Conservation (phyloP, 2,888 invertebrate species). For the Rhagophthalmus giganteus region DNA sequence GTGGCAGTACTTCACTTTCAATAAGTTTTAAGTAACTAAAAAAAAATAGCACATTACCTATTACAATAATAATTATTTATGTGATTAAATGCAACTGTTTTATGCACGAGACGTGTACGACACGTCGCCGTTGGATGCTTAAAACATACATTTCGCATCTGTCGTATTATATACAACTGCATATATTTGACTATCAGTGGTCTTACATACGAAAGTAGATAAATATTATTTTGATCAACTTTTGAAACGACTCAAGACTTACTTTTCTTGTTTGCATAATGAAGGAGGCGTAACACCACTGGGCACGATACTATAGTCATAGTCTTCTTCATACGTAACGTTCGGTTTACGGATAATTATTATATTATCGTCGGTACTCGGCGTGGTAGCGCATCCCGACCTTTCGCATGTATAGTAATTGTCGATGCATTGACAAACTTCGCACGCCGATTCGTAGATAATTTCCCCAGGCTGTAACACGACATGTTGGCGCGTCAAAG, state of each 20-base stretch:
- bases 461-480: conserved; percentile 68
- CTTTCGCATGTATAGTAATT: conserved; percentile 74
- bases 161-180: too few species aligned
- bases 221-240: not conserved
- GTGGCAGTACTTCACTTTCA: conserved; percentile 54
- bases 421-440: conserved; percentile 78
- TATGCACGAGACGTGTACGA: too few species aligned
- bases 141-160: too few species aligned
- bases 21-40: conserved; percentile 56
- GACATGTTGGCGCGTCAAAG: not conserved
- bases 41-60: too few species aligned
- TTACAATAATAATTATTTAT: too few species aligned
- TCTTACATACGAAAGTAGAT: too few species aligned
- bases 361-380: not conserved
- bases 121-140: too few species aligned
- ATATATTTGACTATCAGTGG: too few species aligned
- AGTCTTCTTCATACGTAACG: not conserved
- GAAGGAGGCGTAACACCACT: conserved; percentile 55
- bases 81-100: too few species aligned
- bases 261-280: conserved; percentile 49
- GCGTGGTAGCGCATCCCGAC: conserved; percentile 52
- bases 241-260: conserved; percentile 25
- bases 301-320: not conserved
- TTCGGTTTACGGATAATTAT: not conserved
- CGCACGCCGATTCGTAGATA: conserved; percentile 63